These are phyloP conservation scores for Thunnus albacares DNA, from an alignment of 2,797 vertebrate species.

Conservation along the genomic window DNA sequence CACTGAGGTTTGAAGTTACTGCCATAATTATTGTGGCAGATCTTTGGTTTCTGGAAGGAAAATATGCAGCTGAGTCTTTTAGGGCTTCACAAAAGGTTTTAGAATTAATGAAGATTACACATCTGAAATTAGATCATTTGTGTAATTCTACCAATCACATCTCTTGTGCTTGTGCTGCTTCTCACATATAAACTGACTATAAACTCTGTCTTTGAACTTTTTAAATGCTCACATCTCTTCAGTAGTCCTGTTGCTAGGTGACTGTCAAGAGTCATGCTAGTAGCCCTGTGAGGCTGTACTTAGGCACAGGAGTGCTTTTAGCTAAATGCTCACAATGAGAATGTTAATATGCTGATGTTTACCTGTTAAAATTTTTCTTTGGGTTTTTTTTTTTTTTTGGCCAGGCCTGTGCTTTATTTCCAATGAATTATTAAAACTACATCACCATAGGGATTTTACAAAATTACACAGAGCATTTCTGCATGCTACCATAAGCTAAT, in stretches of 20 bases:
- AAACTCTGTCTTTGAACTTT: conserved; percentile 1
- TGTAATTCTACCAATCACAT: background rate
- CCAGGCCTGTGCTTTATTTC: no score
- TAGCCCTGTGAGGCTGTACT: background rate
- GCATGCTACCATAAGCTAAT: background rate
- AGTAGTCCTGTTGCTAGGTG: background rate
- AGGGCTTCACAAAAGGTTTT: background rate
- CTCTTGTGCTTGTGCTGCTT: background rate
- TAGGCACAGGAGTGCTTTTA: no score
- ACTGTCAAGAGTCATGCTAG: background rate
- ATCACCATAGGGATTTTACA: no score
- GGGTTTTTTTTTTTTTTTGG: no score
- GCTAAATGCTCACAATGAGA: background rate
- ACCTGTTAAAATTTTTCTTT: no score
- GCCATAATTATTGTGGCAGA: background rate
- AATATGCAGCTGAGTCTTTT: no score
- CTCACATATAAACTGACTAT: background rate
- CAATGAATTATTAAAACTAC: no score
- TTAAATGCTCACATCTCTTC: background rate
- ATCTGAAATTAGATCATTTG: background rate
- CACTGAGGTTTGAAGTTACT: background rate
- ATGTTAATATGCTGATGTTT: no score
- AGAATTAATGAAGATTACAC: background rate
- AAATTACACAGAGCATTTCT: background rate
- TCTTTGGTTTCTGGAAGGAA: background rate